Percentiles rank a stretch among this genome's conserved stretches.
Conservation (phyloP, 2,113 vertebrate species). For the Bagarius yarrelli region DNA sequence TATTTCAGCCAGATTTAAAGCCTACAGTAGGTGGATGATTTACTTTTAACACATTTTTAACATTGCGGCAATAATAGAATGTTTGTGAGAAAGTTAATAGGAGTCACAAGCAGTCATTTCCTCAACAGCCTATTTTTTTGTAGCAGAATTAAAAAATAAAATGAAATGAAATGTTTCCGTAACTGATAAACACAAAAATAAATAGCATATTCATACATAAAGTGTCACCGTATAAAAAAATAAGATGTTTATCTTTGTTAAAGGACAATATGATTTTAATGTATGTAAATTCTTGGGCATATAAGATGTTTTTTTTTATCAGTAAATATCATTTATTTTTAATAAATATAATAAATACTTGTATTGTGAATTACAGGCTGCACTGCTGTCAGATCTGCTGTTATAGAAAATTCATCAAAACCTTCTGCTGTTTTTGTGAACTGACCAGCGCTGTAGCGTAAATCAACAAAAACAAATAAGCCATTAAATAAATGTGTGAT, state of each 20-base stretch:
- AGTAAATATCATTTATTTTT: too few relatives aligned
- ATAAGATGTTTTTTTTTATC: background rate
- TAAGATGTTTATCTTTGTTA: background rate
- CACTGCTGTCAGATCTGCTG: background rate
- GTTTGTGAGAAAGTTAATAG: background rate
- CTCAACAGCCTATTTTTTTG: background rate
- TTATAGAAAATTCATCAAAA: background rate
- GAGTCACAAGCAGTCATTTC: background rate
- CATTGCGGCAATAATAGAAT: too few relatives aligned
- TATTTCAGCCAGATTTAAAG: too few relatives aligned
- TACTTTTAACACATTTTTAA: too few relatives aligned
- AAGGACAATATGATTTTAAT: background rate
- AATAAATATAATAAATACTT: background rate
- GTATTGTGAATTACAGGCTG: background rate
- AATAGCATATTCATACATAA: background rate
- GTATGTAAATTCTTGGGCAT: background rate
- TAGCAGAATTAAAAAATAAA: background rate
- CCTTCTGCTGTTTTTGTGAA: background rate
- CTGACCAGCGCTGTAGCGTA: too few relatives aligned
- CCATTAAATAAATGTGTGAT: background rate
- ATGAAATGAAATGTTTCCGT: background rate
- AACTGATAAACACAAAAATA: background rate
- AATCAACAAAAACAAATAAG: background rate
- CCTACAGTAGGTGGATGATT: too few relatives aligned
- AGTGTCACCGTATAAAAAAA: background rate